Percentiles rank a stretch among this genome's conserved stretches.
phyloP scores from a whole-genome alignment of 1,140 invertebrate genomes.

The Drosophila orena region DNA sequence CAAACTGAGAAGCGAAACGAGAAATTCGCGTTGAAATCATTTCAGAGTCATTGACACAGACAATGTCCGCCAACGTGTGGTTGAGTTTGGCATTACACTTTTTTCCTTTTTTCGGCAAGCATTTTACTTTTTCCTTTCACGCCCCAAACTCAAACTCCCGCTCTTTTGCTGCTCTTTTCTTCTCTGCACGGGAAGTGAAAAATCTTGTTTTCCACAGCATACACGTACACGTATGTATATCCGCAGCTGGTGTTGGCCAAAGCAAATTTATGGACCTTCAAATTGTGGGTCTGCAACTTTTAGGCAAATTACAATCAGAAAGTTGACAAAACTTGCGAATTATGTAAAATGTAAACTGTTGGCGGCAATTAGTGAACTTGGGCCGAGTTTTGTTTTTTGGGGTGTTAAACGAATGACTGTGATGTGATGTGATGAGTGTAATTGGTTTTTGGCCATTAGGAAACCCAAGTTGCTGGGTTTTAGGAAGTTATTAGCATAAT shows the following conservation, averaged over 20 bases:
- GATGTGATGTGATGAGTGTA: conserved; percentile 38
- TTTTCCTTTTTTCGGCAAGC: conserved; percentile 64
- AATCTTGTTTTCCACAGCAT: conserved; percentile 58
- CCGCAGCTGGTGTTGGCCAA: conserved; percentile 28
- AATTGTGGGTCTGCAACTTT: conserved; percentile 39
- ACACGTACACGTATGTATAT: conserved; percentile 19
- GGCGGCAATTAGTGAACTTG: conserved; percentile 60
- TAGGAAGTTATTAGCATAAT: conserved; percentile 51
- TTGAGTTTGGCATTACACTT: conserved; percentile 20
- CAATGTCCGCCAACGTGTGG: conserved; percentile 42
- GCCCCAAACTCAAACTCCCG: conserved; percentile 30
- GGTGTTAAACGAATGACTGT: conserved; percentile 30
- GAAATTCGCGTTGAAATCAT: conserved; percentile 77
- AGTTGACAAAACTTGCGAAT: conserved; percentile 71
- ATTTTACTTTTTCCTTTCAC: conserved; percentile 78
- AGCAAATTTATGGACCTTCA: conserved; percentile 50
- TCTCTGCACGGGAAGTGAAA: conserved; percentile 47
- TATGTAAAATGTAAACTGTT: conserved; percentile 56
- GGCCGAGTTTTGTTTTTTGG: conserved; percentile 27
- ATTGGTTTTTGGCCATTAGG: conserved; percentile 44
- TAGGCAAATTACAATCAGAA: conserved; percentile 39
- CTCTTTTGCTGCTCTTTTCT: conserved; percentile 10
- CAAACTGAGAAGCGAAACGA: conserved; percentile 56
- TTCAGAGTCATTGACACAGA: conserved; percentile 79
- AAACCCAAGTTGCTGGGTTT: conserved; percentile 17